phyloP scores from a whole-genome alignment of 37 sponge, comb jelly and placozoan genomes.

The Mnemiopsis leidyi region DNA sequence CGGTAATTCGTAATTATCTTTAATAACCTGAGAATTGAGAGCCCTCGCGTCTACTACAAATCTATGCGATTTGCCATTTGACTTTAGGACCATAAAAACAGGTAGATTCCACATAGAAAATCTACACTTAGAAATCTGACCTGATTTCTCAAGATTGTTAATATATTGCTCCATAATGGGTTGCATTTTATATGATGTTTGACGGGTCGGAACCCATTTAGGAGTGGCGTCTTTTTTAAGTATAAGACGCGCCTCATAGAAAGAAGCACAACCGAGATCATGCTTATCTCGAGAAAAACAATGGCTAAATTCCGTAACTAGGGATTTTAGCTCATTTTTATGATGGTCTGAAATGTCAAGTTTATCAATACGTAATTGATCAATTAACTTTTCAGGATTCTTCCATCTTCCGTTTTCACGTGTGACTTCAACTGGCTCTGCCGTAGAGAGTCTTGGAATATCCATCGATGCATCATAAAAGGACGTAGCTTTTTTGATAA shows the following conservation, averaged over 20 bases:
- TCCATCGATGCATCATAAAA: not conserved
- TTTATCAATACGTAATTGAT: constrained; percentile 15
- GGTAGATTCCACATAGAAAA: not conserved
- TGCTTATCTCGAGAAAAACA: not conserved
- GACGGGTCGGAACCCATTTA: constrained; percentile 11
- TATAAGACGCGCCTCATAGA: not conserved
- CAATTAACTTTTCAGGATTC: not conserved
- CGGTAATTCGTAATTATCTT: not conserved
- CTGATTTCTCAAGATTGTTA: not conserved
- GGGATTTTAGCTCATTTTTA: not conserved
- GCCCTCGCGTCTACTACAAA: constrained; percentile 10
- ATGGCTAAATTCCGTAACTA: constrained; percentile 38
- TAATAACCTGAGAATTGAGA: not conserved
- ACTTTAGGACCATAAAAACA: not conserved
- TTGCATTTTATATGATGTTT: not conserved
- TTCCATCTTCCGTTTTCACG: not conserved
- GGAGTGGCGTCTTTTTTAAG: not conserved
- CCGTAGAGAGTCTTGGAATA: constrained; percentile 1
- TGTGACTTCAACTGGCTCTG: not conserved
- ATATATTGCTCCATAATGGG: not conserved
- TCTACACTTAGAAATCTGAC: not conserved
- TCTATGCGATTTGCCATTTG: not conserved
- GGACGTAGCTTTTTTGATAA: not conserved
- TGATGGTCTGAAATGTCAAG: not conserved
- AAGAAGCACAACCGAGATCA: constrained; percentile 12